These are phyloP conservation scores for Prionailurus bengalensis DNA, from an alignment of 2,113 vertebrate genomes.

Conservation along the genomic window DNA sequence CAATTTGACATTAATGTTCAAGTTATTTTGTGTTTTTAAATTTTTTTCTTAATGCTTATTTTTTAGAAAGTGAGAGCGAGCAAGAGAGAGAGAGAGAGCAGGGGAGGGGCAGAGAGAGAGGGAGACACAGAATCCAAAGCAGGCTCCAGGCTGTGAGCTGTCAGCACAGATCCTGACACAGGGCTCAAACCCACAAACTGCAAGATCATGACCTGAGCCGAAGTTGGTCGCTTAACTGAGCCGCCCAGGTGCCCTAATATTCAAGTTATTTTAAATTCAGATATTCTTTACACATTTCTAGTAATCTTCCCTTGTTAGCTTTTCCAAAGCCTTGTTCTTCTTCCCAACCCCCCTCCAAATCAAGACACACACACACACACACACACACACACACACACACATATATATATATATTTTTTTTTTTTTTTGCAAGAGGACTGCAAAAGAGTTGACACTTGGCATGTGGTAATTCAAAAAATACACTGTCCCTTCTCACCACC, in stretches of 20 bases:
- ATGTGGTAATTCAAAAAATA: slow-evolving; percentile 84
- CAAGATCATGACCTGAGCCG: no score
- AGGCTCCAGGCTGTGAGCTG: no score
- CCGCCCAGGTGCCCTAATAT: neutral
- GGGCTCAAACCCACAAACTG: no score
- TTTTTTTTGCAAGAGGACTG: slow-evolving; percentile 60
- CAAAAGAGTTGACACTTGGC: slow-evolving; percentile 82
- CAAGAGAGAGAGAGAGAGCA: no score
- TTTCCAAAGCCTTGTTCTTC: neutral
- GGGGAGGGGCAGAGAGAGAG: no score
- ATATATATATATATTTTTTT: no score
- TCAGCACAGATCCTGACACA: rapidly evolving
- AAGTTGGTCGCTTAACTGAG: no score
- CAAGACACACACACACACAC: neutral
- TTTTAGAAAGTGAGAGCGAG: no score
- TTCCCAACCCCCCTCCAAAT: neutral
- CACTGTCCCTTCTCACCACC: slow-evolving; percentile 81
- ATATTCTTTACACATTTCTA: slow-evolving; percentile 33
- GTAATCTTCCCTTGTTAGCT: neutral
- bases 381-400: no score
- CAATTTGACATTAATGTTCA: slow-evolving; percentile 14
- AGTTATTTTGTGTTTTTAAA: slow-evolving; percentile 42
- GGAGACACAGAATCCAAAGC: no score
- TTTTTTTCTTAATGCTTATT: no score
- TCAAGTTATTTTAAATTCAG: slow-evolving; percentile 47